Evolutionary conservation across 2,888 invertebrate genomes (phyloP), one percentile per base, ranked within the genome.

Genomic region (Strigamia maritima): DNA sequence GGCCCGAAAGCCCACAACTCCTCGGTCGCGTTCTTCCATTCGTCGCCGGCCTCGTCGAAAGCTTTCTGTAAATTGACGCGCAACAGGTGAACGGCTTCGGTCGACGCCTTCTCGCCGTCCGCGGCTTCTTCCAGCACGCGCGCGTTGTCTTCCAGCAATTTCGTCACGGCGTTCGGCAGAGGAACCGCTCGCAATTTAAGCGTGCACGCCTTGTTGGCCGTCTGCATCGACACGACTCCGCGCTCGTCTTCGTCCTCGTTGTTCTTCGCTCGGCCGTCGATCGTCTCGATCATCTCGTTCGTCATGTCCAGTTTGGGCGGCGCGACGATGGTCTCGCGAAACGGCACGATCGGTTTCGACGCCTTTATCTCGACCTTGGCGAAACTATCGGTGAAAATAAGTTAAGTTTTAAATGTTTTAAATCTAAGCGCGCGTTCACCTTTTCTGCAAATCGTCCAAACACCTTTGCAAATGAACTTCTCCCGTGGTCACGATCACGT

Each of bases 401-500:
- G 26, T 76, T 60, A 19, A 65, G 26, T 8, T 16, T 75, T 35
- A 4, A 19, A 75, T 35, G 4, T 31, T 75, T 10, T 35, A n/a
- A 7, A 4, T 75, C 16, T n/a, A 2, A 4, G 14, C 10, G 19
- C 19, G 1, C 14, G 38, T 81, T 82, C 80, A 89, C 87, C 87
- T 86, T 82, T 90, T 89, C 81, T 90, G 91, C 78, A 99, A 89
- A 87, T 99, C 99, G 84, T 94, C 94, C 6, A 99, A 88, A 87
- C 99, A 99, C 84, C 97, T 92, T 85, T 98, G 94, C 78, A 99
- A 89, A 87, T 99, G 99, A 1, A 99, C 94, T 88, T 99, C 97
- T 0, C 99, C 99, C 1, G 98, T 94, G 0, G 98, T 97, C 1
- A 95, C 91, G 38, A 99, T 88, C 0, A 99, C 94, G 84, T 96